These are phyloP conservation scores for Parambassis ranga DNA, from an alignment of 2,797 vertebrate species.

Conservation along the genomic window DNA sequence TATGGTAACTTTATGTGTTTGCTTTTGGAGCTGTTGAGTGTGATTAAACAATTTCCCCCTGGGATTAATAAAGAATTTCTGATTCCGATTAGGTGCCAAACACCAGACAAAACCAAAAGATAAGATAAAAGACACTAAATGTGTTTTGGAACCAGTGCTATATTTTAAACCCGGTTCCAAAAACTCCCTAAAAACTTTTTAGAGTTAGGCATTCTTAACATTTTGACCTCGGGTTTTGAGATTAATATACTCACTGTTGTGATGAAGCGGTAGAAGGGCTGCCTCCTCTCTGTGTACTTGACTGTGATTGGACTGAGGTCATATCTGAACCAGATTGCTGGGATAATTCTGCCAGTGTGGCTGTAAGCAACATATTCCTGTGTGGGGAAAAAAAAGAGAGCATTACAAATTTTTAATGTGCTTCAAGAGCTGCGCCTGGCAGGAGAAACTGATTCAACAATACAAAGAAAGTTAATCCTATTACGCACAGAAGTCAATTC, in stretches of 20 bases:
- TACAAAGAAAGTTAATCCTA: not conserved
- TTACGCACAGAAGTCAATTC: not conserved
- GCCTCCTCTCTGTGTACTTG: constrained; percentile 96
- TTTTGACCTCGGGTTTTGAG: not conserved
- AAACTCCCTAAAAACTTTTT: too few relatives aligned
- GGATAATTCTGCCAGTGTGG: constrained; percentile 97
- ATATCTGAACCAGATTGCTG: constrained; percentile 99
- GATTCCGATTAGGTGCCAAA: too few relatives aligned
- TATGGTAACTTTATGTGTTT: too few relatives aligned
- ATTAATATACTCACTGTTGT: constrained; percentile 88
- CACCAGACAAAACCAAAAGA: too few relatives aligned
- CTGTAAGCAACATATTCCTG: constrained; percentile 98
- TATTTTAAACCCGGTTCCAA: too few relatives aligned
- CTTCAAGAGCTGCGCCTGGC: not conserved
- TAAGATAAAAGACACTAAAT: too few relatives aligned
- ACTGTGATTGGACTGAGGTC: constrained; percentile 99
- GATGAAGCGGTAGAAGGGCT: constrained; percentile 96
- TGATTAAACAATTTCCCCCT: too few relatives aligned
- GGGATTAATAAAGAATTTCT: too few relatives aligned
- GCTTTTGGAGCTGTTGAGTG: too few relatives aligned
- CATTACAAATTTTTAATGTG: not conserved
- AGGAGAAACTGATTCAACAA: not conserved
- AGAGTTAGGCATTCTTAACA: too few relatives aligned
- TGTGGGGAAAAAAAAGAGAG: not conserved
- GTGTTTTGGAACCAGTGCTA: too few relatives aligned